Percentiles rank a stretch among this genome's conserved stretches.
These are phyloP conservation scores for Melipona bicolor DNA, from an alignment of 2,888 invertebrate species.

Conservation along the genomic window DNA sequence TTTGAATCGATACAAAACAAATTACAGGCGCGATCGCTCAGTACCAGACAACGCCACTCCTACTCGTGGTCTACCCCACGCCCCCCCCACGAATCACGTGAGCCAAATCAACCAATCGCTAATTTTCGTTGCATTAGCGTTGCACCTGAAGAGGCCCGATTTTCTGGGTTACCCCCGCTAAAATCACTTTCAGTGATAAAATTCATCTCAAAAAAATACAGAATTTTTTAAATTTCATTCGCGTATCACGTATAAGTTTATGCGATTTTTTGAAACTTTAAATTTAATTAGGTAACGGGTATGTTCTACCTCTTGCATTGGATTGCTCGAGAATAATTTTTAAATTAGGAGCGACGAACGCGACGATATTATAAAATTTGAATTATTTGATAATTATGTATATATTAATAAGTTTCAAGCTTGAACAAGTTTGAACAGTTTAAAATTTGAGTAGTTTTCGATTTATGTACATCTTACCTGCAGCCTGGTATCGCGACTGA, in stretches of 20 bases:
- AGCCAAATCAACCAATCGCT: too few species aligned
- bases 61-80: too few species aligned
- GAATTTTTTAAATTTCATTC: not conserved
- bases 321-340: not conserved
- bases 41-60: too few species aligned
- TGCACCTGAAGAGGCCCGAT: too few species aligned
- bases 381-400: not conserved
- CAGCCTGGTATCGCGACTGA: constrained; percentile 59
- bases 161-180: too few species aligned
- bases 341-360: not conserved
- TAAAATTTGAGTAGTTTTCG: not conserved
- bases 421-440: not conserved
- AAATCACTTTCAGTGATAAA: too few species aligned
- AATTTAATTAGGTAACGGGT: too few species aligned
- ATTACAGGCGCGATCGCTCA: too few species aligned
- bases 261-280: too few species aligned
- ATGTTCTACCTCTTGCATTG: not conserved
- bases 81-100: too few species aligned
- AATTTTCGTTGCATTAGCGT: too few species aligned
- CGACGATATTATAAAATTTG: not conserved
- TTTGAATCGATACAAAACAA: too few species aligned
- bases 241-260: not conserved
- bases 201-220: not conserved
- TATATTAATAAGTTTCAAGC: not conserved
- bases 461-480: constrained; percentile 49